Evolutionary conservation across 2,113 vertebrate species (phyloP), one percentile per base, ranked within the genome.

Genomic region (Tachuris rubrigastra): DNA sequence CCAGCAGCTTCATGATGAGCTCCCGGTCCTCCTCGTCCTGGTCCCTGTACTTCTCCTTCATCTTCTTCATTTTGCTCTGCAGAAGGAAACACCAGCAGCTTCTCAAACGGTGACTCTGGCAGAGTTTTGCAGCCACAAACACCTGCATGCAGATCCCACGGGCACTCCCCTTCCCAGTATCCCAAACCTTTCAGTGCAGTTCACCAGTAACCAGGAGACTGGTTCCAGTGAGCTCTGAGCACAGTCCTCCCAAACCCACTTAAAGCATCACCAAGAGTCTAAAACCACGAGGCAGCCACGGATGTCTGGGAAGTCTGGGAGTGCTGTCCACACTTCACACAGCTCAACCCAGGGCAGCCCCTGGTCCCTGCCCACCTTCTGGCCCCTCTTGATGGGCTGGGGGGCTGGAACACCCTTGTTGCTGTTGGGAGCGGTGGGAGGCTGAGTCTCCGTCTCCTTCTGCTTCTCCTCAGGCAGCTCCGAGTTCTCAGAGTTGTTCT

Each of bases 21-120:
- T 99, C 98, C 27, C 99, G 96, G 89, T 99, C 99, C 97, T 99
- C 99, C 55, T 99, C 99, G 31, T 99, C 99, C 97, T 99, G 99
- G 96, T 99, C 99, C 95, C 98, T 99, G 96, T 99, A 99, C 97
- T 99, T 99, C 97, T 99, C 99, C 94, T 99, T 99, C 97, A 99
- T 99, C 95, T 99, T 99, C 98, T 99, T 99, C 94, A 99, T 97
- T 91, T 99, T 99, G 97, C 99, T 99, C 99, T 99, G 97, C 31
- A 75, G 85, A 80, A 47, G 47, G 80, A 74, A 94, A 65, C 65
- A 28, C 75, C 91, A 49, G 27, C 67, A 74, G n/a, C 41, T 56
- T 37, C 37, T 83, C 30, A 33, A 90, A 77, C 31, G 20, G 37
- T 1, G n/a, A 9, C 50, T 83, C 62, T 1, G 44, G 72, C 27